Evolutionary conservation across 2,113 vertebrate genomes (phyloP).

Genomic region (Paramormyrops kingsleyae): DNA sequence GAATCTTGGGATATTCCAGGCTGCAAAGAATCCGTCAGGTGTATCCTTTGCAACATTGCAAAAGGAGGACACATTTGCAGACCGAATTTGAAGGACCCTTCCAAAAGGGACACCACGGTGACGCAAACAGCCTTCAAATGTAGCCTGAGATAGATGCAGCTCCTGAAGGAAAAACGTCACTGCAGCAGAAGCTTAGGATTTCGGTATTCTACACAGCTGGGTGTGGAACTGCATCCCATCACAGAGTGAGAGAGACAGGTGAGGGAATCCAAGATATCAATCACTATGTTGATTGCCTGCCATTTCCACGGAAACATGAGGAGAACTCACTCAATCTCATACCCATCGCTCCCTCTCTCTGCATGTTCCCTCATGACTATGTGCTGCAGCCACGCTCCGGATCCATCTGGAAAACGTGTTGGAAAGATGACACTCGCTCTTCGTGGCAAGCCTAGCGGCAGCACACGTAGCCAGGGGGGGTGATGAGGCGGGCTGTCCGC

Average conservation of each 20-base stretch:
- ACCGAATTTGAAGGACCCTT: neutral
- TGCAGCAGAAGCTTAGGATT: neutral
- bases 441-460: neutral
- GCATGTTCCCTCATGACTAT: neutral
- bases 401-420: neutral
- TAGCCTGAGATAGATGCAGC: neutral
- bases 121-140: neutral
- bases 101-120: neutral
- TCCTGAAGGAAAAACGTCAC: neutral
- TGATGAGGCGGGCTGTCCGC: conserved; percentile 27
- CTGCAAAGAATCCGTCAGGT: neutral
- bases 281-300: neutral
- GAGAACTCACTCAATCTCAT: neutral
- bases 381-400: neutral
- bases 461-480: neutral
- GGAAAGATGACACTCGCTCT: neutral
- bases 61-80: neutral
- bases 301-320: neutral
- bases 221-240: neutral
- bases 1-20: neutral
- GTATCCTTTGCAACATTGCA: neutral
- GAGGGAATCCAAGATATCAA: neutral
- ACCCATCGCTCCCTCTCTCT: neutral
- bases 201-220: neutral
- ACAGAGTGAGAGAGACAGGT: neutral